These are phyloP conservation scores for Onchidella celtica DNA, from an alignment of 2,888 invertebrate genomes.

Conservation along the genomic window DNA sequence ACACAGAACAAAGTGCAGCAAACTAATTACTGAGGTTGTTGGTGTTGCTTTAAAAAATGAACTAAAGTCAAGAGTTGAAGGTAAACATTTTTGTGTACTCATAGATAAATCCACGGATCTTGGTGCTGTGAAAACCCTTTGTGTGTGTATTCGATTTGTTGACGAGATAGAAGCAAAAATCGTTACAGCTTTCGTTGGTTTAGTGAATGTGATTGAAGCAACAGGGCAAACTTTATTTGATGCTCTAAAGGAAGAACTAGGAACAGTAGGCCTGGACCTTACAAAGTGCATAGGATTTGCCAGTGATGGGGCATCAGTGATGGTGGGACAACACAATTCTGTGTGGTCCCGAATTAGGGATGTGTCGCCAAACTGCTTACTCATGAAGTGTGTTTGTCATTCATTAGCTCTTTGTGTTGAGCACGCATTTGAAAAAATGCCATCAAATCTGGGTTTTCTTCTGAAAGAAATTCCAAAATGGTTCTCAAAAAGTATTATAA, in stretches of 20 bases:
- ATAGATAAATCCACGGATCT: slow-evolving; percentile 21
- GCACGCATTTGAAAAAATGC: slow-evolving; percentile 10
- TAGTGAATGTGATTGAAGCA: slow-evolving; percentile 11
- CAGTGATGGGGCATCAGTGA: slow-evolving; percentile 27
- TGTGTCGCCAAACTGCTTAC: slow-evolving; percentile 21
- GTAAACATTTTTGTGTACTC: not conserved
- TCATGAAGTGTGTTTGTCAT: slow-evolving; percentile 29
- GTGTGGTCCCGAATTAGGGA: slow-evolving; percentile 31
- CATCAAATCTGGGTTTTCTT: slow-evolving; percentile 20
- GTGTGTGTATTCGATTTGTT: not conserved
- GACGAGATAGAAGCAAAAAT: not conserved
- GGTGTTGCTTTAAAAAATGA: not conserved
- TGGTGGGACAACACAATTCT: slow-evolving; percentile 25
- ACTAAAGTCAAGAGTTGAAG: not conserved
- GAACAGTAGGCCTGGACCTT: not conserved
- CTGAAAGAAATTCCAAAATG: slow-evolving; percentile 22
- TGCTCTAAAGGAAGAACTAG: slow-evolving; percentile 10
- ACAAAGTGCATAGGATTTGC: slow-evolving; percentile 10
- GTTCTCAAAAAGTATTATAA: slow-evolving; percentile 37
- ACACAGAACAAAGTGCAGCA: slow-evolving; percentile 19
- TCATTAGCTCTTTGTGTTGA: slow-evolving; percentile 24
- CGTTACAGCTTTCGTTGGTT: not conserved
- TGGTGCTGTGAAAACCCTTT: not conserved
- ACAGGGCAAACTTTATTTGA: slow-evolving; percentile 2
- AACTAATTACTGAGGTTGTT: not conserved